Evolutionary conservation across 2,888 invertebrate genomes (phyloP).

Genomic region (Hydropsyche betteni): DNA sequence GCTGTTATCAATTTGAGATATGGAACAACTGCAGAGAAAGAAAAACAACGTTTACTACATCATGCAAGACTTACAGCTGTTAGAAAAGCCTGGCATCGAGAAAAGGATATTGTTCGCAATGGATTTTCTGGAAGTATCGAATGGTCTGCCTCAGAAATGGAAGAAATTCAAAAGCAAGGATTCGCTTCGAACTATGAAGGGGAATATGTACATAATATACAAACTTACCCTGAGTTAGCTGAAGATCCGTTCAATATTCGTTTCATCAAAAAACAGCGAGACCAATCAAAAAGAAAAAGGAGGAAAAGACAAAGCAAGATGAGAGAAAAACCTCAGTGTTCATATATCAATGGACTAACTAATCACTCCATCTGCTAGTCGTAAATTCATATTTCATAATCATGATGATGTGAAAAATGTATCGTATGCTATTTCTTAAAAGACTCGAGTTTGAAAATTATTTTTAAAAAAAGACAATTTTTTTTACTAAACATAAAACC

Average conservation of each 20-base stretch:
- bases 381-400: constrained; percentile 45
- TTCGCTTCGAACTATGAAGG: constrained; percentile 88
- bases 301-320: constrained; percentile 70
- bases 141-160: constrained; percentile 88
- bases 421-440: constrained; percentile 48
- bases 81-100: constrained; percentile 92
- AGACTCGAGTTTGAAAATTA: constrained; percentile 53
- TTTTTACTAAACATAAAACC: constrained; percentile 65
- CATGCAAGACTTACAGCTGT: constrained; percentile 90
- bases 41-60: constrained; percentile 86
- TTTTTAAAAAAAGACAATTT: constrained; percentile 60
- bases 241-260: constrained; percentile 96
- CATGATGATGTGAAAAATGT: constrained; percentile 48
- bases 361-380: constrained; percentile 52
- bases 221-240: constrained; percentile 89
- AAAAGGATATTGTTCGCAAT: constrained; percentile 83
- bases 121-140: constrained; percentile 81
- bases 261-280: constrained; percentile 83
- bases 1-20: constrained; percentile 94
- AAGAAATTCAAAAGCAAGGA: constrained; percentile 87
- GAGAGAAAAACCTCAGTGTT: constrained; percentile 54
- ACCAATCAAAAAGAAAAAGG: constrained; percentile 76
- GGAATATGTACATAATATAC: constrained; percentile 90
- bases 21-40: constrained; percentile 90
- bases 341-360: constrained; percentile 9